Conservation (phyloP, 2,888 invertebrate genomes). For the Ormyrus pomaceus region DNA sequence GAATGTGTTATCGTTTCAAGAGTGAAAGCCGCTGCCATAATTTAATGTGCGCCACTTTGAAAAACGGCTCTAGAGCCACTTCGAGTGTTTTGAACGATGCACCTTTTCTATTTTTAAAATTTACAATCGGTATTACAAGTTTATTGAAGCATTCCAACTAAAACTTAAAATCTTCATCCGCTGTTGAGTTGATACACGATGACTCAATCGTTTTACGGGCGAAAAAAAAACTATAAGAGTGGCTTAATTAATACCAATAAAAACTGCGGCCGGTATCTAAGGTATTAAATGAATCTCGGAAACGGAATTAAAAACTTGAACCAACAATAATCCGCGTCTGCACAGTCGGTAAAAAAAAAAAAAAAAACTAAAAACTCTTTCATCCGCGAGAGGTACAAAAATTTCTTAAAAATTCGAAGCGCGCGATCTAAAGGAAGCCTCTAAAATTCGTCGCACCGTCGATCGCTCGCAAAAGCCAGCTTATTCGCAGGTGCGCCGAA, state of each 20-base stretch:
- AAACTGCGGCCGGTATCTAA: neutral
- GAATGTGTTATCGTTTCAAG: too few relatives aligned
- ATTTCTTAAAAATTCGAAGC: too few relatives aligned
- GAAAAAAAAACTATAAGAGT: neutral
- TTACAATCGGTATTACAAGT: neutral
- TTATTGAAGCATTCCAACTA: neutral
- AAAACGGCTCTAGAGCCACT: too few relatives aligned
- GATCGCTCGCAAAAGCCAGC: neutral
- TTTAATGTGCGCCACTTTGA: too few relatives aligned
- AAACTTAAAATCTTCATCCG: neutral
- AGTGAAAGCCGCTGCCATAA: too few relatives aligned
- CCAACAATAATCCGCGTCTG: too few relatives aligned
- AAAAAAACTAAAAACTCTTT: too few relatives aligned
- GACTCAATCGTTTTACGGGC: constrained; percentile 1
- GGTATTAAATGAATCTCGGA: constrained; percentile 1
- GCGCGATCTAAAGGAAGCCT: too few relatives aligned
- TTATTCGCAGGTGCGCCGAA: neutral
- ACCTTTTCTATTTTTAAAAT: neutral
- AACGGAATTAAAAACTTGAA: neutral
- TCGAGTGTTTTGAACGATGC: too few relatives aligned
- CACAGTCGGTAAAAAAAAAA: too few relatives aligned
- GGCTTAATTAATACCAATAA: constrained; percentile 34
- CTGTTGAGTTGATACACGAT: neutral
- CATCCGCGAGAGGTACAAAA: too few relatives aligned
- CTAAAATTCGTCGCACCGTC: too few relatives aligned